Percentiles rank a stretch among this genome's conserved stretches.
phyloP scores from a whole-genome alignment of 2,797 vertebrate genomes.

The Euphonia xanthogaster region DNA sequence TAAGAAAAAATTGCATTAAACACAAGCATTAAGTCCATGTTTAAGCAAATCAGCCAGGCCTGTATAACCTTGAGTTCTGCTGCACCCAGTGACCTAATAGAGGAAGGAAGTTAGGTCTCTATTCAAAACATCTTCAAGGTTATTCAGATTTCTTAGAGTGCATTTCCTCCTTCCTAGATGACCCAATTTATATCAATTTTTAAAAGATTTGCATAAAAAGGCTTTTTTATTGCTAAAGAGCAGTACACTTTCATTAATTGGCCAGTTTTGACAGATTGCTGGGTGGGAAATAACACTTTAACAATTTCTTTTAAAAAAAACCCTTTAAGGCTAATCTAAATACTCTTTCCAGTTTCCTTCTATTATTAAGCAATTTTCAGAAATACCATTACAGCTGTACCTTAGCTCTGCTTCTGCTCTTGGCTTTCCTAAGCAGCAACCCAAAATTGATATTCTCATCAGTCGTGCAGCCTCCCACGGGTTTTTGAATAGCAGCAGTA shows the following conservation, averaged over 20 bases:
- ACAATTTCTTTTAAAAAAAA: background rate
- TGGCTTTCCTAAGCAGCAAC: background rate
- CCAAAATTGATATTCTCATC: slow-evolving; percentile 52
- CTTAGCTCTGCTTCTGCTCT: background rate
- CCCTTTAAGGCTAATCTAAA: background rate
- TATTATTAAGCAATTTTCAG: background rate
- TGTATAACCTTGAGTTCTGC: background rate
- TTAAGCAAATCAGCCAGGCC: background rate
- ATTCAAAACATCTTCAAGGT: background rate
- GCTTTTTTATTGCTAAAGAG: background rate
- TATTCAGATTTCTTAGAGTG: background rate
- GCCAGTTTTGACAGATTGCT: background rate
- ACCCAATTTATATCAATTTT: background rate
- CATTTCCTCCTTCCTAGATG: background rate
- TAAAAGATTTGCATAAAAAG: background rate
- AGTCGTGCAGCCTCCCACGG: slow-evolving; percentile 8
- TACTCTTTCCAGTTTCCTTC: background rate
- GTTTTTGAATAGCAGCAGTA: slow-evolving; percentile 43
- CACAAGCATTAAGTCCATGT: background rate
- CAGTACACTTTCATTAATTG: background rate
- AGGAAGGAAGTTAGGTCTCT: background rate
- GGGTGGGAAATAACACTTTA: background rate
- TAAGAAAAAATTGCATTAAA: background rate
- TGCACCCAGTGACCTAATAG: background rate
- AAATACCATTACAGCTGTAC: background rate